phyloP scores from a whole-genome alignment of 2,888 invertebrate genomes.

The Sepioteuthis lessoniana region DNA sequence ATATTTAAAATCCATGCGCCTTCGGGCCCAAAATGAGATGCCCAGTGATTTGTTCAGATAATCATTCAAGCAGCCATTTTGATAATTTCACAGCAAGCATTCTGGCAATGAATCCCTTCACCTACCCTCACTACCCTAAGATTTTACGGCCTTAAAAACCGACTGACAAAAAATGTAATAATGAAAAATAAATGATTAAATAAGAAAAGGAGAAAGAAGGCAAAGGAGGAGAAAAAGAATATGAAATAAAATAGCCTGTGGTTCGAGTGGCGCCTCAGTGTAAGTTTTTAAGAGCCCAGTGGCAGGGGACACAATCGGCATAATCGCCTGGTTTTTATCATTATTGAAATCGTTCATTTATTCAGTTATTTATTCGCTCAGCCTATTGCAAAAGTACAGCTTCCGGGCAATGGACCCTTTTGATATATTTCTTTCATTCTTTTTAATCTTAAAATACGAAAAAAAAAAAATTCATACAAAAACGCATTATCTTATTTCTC shows the following conservation, averaged over 20 bases:
- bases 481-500: not conserved
- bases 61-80: constrained; percentile 5
- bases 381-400: not conserved
- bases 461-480: not conserved
- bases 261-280: not conserved
- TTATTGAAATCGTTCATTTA: not conserved
- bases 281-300: not conserved
- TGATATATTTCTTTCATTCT: not conserved
- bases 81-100: not conserved
- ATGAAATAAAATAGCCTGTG: not conserved
- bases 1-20: not conserved
- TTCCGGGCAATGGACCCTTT: not conserved
- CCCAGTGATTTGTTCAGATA: not conserved
- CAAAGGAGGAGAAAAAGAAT: not conserved
- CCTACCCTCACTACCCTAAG: not conserved
- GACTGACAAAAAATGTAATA: not conserved
- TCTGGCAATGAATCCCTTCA: not conserved
- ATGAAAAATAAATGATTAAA: not conserved
- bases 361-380: not conserved
- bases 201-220: not conserved
- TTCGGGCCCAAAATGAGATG: not conserved
- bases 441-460: not conserved
- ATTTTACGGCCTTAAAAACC: not conserved
- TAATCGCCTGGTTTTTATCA: not conserved
- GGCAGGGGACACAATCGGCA: constrained; percentile 10